phyloP scores from a whole-genome alignment of 2,113 vertebrate genomes.

The Haemorhous mexicanus region DNA sequence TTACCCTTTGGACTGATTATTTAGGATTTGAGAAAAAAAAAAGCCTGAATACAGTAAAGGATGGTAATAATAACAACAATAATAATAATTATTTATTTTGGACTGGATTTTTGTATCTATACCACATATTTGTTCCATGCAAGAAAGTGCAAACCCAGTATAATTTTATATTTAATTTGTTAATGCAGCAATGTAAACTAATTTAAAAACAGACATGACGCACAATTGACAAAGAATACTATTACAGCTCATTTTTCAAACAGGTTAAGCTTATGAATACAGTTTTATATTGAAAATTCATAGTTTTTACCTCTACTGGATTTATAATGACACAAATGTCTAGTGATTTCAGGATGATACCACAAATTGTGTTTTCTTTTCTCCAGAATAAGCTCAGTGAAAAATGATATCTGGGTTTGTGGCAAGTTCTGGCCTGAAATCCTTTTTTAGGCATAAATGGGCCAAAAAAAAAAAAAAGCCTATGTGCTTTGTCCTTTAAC shows the following conservation, averaged over 20 bases:
- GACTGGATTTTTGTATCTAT: conserved; percentile 12
- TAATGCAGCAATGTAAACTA: background rate
- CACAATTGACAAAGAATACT: background rate
- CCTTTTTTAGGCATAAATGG: background rate
- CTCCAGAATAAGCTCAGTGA: background rate
- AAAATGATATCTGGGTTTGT: background rate
- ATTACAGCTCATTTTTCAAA: background rate
- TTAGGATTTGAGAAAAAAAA: background rate
- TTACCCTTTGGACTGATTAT: background rate
- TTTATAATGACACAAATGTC: background rate
- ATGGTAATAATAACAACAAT: background rate
- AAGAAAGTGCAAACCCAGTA: background rate
- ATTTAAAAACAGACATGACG: background rate
- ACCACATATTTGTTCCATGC: background rate
- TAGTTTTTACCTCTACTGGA: background rate
- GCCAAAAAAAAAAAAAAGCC: background rate
- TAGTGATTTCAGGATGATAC: background rate
- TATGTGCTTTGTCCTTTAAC: background rate
- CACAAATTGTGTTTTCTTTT: background rate
- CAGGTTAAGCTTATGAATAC: background rate
- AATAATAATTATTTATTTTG: background rate
- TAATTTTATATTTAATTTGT: conserved; percentile 40
- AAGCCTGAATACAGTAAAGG: background rate
- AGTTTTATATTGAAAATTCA: background rate
- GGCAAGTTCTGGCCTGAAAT: background rate